Evolutionary conservation across 2,888 invertebrate species (phyloP).

Genomic region (Loripinus fragilis): DNA sequence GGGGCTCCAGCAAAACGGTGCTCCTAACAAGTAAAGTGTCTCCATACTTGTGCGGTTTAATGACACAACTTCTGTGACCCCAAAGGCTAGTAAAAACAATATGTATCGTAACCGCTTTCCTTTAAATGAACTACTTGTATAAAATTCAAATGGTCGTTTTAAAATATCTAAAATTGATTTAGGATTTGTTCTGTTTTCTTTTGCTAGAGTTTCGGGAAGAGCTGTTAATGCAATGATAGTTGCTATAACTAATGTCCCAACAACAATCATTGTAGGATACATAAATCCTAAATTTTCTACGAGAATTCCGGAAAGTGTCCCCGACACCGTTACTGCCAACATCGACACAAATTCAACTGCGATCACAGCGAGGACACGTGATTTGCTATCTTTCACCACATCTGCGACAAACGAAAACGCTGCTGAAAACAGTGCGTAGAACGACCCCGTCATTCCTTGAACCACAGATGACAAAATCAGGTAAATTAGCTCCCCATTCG

Average conservation of each 20-base stretch:
- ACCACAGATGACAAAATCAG: slow-evolving; percentile 20
- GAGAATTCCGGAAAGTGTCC: slow-evolving; percentile 38
- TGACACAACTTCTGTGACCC: slow-evolving; percentile 31
- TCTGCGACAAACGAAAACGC: slow-evolving; percentile 47
- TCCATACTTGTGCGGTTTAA: slow-evolving; percentile 38
- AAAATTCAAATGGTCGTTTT: slow-evolving; percentile 35
- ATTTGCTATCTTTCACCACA: slow-evolving; percentile 23
- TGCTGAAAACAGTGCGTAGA: slow-evolving; percentile 22
- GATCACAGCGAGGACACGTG: slow-evolving; percentile 39
- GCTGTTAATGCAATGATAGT: slow-evolving; percentile 24
- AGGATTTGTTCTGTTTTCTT: slow-evolving; percentile 5
- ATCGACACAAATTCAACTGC: slow-evolving; percentile 29
- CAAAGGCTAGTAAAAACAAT: slow-evolving; percentile 38
- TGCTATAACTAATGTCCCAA: slow-evolving; percentile 15
- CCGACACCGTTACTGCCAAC: slow-evolving; percentile 12
- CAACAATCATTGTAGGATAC: slow-evolving; percentile 30
- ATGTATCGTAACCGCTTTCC: slow-evolving; percentile 37
- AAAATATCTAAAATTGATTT: slow-evolving; percentile 19
- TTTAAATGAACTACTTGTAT: slow-evolving; percentile 42
- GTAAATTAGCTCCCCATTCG: slow-evolving; percentile 16
- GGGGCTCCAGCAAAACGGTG: slow-evolving; percentile 56
- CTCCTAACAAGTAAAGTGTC: slow-evolving; percentile 47
- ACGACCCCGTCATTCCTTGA: slow-evolving; percentile 29
- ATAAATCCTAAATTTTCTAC: slow-evolving; percentile 44
- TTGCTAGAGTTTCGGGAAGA: slow-evolving; percentile 45